These are phyloP conservation scores for Brachionus sp. DNA, from an alignment of 1,140 invertebrate species.

Conservation along the genomic window DNA sequence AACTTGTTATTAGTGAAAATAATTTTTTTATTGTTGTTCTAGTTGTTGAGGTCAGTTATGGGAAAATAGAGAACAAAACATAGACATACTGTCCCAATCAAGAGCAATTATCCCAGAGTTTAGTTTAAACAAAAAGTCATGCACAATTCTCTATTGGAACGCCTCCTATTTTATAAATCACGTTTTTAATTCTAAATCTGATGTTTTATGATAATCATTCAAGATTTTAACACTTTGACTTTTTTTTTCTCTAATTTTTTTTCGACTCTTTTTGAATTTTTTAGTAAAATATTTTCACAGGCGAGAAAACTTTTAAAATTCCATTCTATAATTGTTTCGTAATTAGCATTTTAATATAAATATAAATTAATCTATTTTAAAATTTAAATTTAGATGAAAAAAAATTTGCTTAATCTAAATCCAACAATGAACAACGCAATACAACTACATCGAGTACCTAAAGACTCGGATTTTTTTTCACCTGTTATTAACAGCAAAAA, in stretches of 20 bases:
- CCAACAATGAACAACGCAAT: neutral
- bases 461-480: neutral
- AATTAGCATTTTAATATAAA: neutral
- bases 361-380: neutral
- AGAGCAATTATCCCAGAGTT: neutral
- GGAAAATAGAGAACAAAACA: neutral
- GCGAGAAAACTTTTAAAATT: slow-evolving; percentile 21
- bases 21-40: neutral
- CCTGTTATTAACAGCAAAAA: neutral
- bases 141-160: neutral
- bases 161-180: neutral
- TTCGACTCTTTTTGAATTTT: neutral
- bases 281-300: neutral
- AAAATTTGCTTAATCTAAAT: neutral
- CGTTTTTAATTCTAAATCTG: neutral
- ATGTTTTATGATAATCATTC: neutral
- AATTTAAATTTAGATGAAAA: slow-evolving; percentile 17
- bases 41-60: neutral
- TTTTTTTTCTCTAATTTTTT: neutral
- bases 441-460: neutral
- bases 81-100: neutral
- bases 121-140: neutral
- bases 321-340: neutral
- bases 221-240: slow-evolving; percentile 8
- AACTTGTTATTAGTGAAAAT: neutral